Evolutionary conservation across 1,140 invertebrate species (phyloP), one percentile per base, ranked within the genome.

Genomic region (Drepana arcuata): DNA sequence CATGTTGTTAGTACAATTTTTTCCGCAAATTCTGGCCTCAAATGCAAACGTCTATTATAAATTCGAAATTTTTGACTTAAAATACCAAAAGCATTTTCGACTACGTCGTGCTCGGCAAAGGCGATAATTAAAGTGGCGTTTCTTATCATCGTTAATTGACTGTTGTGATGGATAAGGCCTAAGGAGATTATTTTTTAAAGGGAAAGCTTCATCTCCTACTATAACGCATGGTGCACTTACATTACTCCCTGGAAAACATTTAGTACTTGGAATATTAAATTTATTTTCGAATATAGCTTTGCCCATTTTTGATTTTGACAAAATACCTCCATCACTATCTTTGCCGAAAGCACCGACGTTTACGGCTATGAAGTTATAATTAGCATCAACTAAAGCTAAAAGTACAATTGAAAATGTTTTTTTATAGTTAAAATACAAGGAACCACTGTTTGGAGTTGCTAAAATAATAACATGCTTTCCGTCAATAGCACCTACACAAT

Each of bases 331-430:
- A 51, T 77, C 72, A 34, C 3, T 48, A 61, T 13, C 44, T 30
- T 66, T 36, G 10, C 67, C 71, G 33, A 74, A 55, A 7, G 34
- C 26, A 13, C 68, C 65, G 14, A 69, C 44, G 43, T 79, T 48
- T n/a, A 41, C 41, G 36, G 63, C 63, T 30, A 52, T 36, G 14
- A 57, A 48, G 23, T 57, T 44, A 30, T 53, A 45, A 25, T 52
- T 32, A 6, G 41, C 37, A 15, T 57, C 43, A 12, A 38, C 44
- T 13, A 55, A 16, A 7, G 47, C 51, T 23, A 55, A 27, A 14
- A 51, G 21, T 11, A 48, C 43, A 15, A 44, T 33, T 25, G 34
- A 40, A 23, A 38, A 40, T 7, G 16, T 12, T 15, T 41, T 25
- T 40, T 56, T 56, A 30, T 56, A 47, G 31, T 44, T 48, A 24